phyloP scores from a whole-genome alignment of 2,113 vertebrate genomes.

The Podocnemis expansa region DNA sequence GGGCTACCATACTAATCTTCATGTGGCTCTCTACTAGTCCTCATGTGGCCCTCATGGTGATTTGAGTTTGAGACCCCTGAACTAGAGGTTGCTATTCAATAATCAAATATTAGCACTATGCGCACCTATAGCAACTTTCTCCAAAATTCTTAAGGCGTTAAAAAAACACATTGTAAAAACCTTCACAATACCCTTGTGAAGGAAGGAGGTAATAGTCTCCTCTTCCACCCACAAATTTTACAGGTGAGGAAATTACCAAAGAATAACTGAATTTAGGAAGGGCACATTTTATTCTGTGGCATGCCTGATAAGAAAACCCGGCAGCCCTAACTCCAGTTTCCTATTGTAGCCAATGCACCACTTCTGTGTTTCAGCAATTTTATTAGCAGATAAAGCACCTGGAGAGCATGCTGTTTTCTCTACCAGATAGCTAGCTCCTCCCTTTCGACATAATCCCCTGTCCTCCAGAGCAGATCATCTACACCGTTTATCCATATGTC shows the following conservation, averaged over 20 bases:
- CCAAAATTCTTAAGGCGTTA: neutral
- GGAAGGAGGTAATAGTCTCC: constrained; percentile 28
- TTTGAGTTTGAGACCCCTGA: too few relatives aligned
- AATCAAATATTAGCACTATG: neutral
- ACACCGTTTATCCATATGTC: constrained; percentile 45
- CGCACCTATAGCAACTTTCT: constrained; percentile 8
- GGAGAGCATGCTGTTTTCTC: constrained; percentile 35
- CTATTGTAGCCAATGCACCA: neutral
- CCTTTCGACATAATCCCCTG: constrained; percentile 60
- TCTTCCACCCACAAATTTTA: neutral
- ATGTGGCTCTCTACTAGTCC: too few relatives aligned
- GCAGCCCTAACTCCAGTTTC: constrained; percentile 16
- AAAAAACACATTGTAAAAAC: neutral
- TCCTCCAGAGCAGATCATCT: constrained; percentile 54
- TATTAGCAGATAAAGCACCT: constrained; percentile 51
- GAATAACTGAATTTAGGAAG: neutral
- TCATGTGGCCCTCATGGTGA: too few relatives aligned
- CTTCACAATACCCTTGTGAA: constrained; percentile 20
- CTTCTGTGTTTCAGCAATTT: constrained; percentile 1
- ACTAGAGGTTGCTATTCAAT: neutral
- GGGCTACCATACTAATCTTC: too few relatives aligned
- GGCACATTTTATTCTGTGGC: neutral
- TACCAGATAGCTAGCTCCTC: constrained; percentile 52
- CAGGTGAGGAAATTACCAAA: neutral
- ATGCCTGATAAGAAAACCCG: neutral